phyloP scores from a whole-genome alignment of 2,888 invertebrate genomes.

The Drosophila engyochracea region DNA sequence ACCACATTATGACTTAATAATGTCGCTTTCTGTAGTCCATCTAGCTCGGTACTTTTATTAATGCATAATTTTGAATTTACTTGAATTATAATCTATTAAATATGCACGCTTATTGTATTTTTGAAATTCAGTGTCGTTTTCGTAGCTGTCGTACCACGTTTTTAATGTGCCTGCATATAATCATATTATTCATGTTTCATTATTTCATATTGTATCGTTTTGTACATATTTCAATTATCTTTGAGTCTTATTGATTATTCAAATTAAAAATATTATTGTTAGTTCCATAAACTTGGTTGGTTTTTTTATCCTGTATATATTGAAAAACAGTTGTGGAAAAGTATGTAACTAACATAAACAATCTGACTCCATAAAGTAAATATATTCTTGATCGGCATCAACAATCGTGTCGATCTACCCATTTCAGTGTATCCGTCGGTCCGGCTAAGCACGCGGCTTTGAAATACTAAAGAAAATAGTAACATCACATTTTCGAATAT shows the following conservation, averaged over 20 bases:
- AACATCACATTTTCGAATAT: not conserved
- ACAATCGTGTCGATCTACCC: not conserved
- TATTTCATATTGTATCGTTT: constrained; percentile 3
- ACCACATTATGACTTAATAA: not conserved
- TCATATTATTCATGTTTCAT: not conserved
- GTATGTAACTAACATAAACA: not conserved
- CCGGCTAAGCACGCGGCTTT: not conserved
- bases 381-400: not conserved
- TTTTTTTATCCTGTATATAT: not conserved
- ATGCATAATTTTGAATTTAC: constrained; percentile 3
- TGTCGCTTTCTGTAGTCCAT: not conserved
- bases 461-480: not conserved
- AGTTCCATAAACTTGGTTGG: not conserved
- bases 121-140: constrained; percentile 30
- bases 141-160: constrained; percentile 26
- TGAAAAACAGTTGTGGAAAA: not conserved
- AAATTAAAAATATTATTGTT: not conserved
- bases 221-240: not conserved
- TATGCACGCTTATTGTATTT: constrained; percentile 35
- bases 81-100: not conserved
- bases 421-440: not conserved
- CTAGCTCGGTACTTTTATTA: not conserved
- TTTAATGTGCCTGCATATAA: constrained; percentile 22
- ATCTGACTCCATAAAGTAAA: not conserved
- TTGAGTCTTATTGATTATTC: not conserved